These are phyloP conservation scores for Bagarius yarrelli DNA, from an alignment of 2,113 vertebrate genomes.

Conservation along the genomic window DNA sequence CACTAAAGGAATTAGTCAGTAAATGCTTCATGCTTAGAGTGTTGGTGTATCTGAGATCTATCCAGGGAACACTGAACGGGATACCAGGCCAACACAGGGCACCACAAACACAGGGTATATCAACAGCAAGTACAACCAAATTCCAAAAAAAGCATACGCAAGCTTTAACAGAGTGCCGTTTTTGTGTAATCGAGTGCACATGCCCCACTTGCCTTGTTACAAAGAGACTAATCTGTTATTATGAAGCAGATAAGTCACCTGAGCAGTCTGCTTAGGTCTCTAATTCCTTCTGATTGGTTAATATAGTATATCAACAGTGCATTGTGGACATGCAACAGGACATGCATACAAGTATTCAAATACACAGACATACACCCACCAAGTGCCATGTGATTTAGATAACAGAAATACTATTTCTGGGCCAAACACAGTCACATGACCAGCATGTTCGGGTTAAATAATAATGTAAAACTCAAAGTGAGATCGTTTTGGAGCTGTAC, in stretches of 20 bases:
- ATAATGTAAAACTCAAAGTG: neutral
- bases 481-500: neutral
- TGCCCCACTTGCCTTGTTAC: neutral
- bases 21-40: neutral
- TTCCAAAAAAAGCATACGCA: neutral
- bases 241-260: slow-evolving; percentile 27
- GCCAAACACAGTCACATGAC: neutral
- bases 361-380: slow-evolving; percentile 32
- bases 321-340: no score
- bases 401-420: neutral
- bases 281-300: slow-evolving; percentile 48
- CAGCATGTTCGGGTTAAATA: neutral
- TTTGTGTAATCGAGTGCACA: neutral
- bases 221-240: slow-evolving; percentile 11
- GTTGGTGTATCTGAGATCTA: neutral
- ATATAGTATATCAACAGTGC: slow-evolving; percentile 30
- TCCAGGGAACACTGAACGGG: neutral
- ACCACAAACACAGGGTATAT: neutral
- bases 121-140: neutral
- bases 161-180: no score
- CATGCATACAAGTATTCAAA: slow-evolving; percentile 37
- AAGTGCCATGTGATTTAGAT: no score
- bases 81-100: neutral
- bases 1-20: neutral
- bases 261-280: slow-evolving; percentile 21